Percentiles rank a stretch among this genome's conserved stretches.
Evolutionary conservation across 92 coral and sea anemone genomes (phyloP).

Genomic region (Heliopora coerulea): DNA sequence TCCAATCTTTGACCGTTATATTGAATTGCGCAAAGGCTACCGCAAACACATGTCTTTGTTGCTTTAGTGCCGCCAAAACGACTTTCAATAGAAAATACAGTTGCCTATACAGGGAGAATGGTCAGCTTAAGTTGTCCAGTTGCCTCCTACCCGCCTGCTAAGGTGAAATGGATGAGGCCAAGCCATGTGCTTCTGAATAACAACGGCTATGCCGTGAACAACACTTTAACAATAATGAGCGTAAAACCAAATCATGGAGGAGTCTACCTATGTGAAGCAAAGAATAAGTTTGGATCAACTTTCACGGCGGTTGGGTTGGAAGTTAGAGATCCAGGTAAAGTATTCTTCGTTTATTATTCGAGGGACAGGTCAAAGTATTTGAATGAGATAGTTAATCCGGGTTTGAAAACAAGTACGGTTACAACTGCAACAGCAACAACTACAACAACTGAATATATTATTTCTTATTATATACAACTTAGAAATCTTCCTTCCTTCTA

Average conservation of each 20-base stretch:
- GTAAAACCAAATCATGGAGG: conserved; percentile 11
- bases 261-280: conserved; percentile 29
- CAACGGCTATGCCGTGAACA: background rate
- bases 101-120: background rate
- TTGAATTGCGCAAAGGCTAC: too few species aligned
- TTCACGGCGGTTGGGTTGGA: conserved; percentile 10
- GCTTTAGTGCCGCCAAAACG: conserved; percentile 7
- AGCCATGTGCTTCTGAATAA: background rate
- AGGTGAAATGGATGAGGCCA: background rate
- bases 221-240: background rate
- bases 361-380: too few species aligned
- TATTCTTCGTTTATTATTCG: too few species aligned
- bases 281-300: conserved; percentile 23
- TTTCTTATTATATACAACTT: background rate
- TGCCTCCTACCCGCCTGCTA: background rate
- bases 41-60: too few species aligned
- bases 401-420: too few species aligned
- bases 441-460: background rate
- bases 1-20: too few species aligned
- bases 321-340: conserved; percentile 14
- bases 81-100: background rate
- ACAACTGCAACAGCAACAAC: background rate
- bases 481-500: background rate
- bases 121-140: conserved; percentile 3
- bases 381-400: too few species aligned